A percentile compares a stretch with the other conserved stretches of the same genome.
Evolutionary conservation across 2,797 vertebrate species (phyloP).

Genomic region (Poeciliopsis infans): DNA sequence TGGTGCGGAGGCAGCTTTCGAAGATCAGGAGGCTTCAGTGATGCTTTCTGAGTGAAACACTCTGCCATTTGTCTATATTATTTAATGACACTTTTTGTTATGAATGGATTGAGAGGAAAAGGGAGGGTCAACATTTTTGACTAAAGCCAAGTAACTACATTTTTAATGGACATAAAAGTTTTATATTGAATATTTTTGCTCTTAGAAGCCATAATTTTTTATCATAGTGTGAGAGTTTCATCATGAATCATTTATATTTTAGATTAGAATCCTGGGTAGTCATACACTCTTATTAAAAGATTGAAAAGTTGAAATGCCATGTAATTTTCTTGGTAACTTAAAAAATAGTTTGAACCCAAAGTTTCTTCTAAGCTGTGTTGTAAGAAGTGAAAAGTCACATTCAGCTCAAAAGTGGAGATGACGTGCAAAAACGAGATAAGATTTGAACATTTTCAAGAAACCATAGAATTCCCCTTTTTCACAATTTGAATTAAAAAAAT

Average conservation of each 20-base stretch:
- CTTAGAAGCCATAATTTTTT: background rate
- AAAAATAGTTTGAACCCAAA: background rate
- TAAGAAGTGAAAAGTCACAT: background rate
- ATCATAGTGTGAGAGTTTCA: background rate
- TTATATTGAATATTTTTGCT: background rate
- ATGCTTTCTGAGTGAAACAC: conserved; percentile 55
- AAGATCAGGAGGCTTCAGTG: conserved; percentile 48
- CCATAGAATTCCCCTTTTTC: background rate
- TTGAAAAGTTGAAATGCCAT: background rate
- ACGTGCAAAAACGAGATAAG: background rate
- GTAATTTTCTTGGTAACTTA: background rate
- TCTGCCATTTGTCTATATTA: conserved; percentile 24
- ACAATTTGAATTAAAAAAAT: background rate
- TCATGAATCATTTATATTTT: background rate
- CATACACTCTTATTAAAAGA: background rate
- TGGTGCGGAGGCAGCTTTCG: conserved; percentile 66
- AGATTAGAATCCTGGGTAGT: background rate
- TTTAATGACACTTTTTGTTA: conserved; percentile 34
- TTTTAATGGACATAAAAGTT: conserved; percentile 19
- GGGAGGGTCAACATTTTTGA: conserved; percentile 1
- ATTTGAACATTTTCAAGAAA: background rate
- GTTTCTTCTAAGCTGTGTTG: background rate
- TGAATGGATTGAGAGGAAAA: conserved; percentile 13
- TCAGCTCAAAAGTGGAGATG: background rate
- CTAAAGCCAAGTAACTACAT: conserved; percentile 15